Conservation (phyloP, 2,113 vertebrate species). For the Pantherophis guttatus region DNA sequence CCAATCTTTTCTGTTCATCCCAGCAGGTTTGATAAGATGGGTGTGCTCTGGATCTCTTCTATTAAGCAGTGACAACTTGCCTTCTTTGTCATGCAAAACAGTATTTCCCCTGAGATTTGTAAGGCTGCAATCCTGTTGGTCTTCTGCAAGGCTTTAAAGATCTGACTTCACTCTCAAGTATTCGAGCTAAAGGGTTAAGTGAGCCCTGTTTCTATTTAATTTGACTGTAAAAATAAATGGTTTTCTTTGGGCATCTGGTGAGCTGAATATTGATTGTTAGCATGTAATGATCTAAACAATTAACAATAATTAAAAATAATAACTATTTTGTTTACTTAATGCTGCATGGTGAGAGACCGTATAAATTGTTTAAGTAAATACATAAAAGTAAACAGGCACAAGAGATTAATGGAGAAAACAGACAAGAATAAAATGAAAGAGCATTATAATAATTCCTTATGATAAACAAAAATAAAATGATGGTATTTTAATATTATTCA, state of each 20-base stretch:
- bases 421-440: not conserved
- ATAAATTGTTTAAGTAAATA: not conserved
- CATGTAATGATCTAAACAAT: too few species aligned
- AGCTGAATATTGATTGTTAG: not conserved
- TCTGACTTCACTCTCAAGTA: not conserved
- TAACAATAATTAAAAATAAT: too few species aligned
- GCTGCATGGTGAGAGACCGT: not conserved
- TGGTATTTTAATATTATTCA: not conserved
- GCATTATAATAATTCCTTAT: not conserved
- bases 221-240: not conserved
- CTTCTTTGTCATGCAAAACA: not conserved
- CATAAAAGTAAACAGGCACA: not conserved
- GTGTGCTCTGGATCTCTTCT: too few species aligned
- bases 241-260: too few species aligned
- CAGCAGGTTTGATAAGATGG: not conserved
- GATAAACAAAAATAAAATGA: not conserved
- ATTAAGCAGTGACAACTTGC: not conserved
- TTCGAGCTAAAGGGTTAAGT: not conserved
- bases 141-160: not conserved
- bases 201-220: not conserved
- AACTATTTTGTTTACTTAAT: too few species aligned
- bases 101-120: not conserved
- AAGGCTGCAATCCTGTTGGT: not conserved
- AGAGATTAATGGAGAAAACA: not conserved
- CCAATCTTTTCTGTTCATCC: not conserved